These are phyloP conservation scores for Dromaius novaehollandiae DNA, from an alignment of 2,113 vertebrate species.

Conservation along the genomic window DNA sequence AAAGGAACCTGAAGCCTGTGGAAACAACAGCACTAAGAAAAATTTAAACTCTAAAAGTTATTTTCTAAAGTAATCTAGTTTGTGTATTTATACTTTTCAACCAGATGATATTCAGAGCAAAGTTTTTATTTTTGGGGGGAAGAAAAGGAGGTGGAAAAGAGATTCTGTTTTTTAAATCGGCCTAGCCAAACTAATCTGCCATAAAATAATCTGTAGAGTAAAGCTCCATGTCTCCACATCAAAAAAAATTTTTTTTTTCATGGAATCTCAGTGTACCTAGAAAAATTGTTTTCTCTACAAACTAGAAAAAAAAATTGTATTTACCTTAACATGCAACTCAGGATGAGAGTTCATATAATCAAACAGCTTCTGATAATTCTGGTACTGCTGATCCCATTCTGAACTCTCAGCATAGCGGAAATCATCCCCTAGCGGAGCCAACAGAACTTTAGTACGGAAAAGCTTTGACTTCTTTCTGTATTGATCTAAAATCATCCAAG, in stretches of 20 bases:
- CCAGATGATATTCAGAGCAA: background rate
- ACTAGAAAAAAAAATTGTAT: background rate
- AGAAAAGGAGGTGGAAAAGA: background rate
- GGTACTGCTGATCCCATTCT: constrained; percentile 92
- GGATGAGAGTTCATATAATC: constrained; percentile 89
- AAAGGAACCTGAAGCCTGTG: background rate
- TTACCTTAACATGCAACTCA: constrained; percentile 89
- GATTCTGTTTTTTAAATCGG: background rate
- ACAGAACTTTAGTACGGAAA: constrained; percentile 86
- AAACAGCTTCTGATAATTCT: constrained; percentile 92
- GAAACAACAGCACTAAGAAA: background rate
- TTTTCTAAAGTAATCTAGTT: background rate
- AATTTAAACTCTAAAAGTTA: background rate
- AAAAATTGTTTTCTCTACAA: background rate
- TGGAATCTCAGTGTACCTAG: background rate
- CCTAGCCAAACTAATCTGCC: background rate
- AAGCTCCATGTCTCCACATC: background rate
- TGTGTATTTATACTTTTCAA: background rate
- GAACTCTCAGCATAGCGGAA: constrained; percentile 87
- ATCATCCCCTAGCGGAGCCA: constrained; percentile 91
- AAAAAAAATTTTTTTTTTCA: background rate
- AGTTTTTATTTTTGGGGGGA: background rate
- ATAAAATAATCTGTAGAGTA: background rate
- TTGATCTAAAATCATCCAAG: constrained; percentile 89
- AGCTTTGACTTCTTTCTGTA: constrained; percentile 96